Conservation (phyloP, 2,113 vertebrate genomes). For the Columbina picui region DNA sequence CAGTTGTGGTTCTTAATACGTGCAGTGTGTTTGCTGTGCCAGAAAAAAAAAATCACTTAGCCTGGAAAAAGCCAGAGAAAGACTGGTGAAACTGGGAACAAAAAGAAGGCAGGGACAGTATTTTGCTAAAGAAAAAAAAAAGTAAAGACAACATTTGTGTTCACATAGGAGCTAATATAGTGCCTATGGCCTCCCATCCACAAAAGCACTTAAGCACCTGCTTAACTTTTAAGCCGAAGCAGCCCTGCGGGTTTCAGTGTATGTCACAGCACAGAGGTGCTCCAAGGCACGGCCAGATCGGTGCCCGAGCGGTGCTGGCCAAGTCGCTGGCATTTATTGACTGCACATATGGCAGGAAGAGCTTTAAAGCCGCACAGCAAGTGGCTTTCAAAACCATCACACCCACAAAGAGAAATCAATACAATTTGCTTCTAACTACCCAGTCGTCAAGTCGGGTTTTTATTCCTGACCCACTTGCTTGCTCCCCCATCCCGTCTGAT, state of each 20-base stretch:
- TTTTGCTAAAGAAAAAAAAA: not conserved
- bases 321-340: not conserved
- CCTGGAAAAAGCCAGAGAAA: not conserved
- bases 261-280: constrained; percentile 15
- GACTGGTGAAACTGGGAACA: not conserved
- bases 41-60: constrained; percentile 11
- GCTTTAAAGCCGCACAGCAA: constrained; percentile 49
- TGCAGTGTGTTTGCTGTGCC: accelerated
- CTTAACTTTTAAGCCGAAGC: constrained; percentile 22
- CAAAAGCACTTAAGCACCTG: constrained; percentile 23
- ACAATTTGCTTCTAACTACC: constrained; percentile 50
- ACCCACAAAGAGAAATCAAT: constrained; percentile 41
- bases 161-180: not conserved
- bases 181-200: not conserved
- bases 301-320: not conserved
- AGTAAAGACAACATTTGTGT: not conserved
- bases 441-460: not conserved
- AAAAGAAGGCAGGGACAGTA: not conserved
- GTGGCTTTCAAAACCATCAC: constrained; percentile 45
- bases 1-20: not conserved
- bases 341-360: constrained; percentile 35
- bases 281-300: not conserved
- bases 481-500: not conserved
- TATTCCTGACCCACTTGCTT: not conserved
- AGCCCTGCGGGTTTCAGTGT: not conserved